Percentiles rank a stretch among this genome's conserved stretches.
Evolutionary conservation across 2,888 invertebrate species (phyloP).

Genomic region (Plebejus argus): DNA sequence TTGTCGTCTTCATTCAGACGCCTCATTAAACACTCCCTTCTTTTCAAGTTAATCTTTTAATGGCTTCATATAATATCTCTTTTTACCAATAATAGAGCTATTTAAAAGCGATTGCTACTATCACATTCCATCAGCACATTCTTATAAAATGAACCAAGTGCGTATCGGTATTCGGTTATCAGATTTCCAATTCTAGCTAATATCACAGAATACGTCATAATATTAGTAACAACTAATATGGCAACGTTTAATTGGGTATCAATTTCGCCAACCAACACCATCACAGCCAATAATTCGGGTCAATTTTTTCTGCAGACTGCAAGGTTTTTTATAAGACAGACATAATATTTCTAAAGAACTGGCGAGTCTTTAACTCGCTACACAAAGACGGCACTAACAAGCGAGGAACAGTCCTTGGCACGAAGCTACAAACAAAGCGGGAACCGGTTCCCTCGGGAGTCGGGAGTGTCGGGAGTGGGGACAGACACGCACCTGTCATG

Average conservation of each 20-base stretch:
- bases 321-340: not conserved
- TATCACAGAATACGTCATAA: too few species aligned
- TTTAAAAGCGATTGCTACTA: not conserved
- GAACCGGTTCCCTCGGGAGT: constrained; percentile 9
- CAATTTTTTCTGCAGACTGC: not conserved
- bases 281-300: not conserved
- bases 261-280: not conserved
- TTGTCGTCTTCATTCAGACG: not conserved
- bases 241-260: not conserved
- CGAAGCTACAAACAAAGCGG: not conserved
- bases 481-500: constrained; percentile 1
- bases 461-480: not conserved
- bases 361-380: not conserved
- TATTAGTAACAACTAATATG: too few species aligned
- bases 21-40: not conserved
- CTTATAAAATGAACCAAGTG: not conserved
- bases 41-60: not conserved
- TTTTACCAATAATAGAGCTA: not conserved
- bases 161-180: too few species aligned
- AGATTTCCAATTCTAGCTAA: too few species aligned
- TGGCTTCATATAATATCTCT: not conserved
- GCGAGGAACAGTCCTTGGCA: not conserved
- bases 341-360: not conserved
- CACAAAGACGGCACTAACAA: not conserved
- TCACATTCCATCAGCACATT: not conserved